Evolutionary conservation across 1,140 invertebrate species (phyloP).

Genomic region (Luehdorfia chinensis): DNA sequence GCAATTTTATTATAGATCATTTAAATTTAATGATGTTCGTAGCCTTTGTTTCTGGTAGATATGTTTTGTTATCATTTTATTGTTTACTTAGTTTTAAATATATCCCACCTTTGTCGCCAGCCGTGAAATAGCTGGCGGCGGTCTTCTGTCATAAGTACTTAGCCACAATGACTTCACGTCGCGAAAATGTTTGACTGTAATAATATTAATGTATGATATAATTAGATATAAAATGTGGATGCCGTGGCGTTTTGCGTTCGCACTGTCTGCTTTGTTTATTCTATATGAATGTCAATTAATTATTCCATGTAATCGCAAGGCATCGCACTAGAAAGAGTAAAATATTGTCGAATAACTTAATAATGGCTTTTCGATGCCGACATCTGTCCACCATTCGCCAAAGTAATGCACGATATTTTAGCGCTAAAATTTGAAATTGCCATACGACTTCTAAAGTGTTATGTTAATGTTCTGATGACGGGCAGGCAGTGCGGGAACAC

Average conservation of each 20-base stretch:
- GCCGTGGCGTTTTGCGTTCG: conserved; percentile 60
- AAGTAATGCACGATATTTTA: too few species aligned
- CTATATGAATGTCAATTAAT: conserved; percentile 68
- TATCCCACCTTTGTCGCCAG: conserved; percentile 58
- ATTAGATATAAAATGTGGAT: conserved; percentile 69
- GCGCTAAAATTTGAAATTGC: background rate
- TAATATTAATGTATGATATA: conserved; percentile 41
- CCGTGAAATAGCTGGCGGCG: conserved; percentile 32
- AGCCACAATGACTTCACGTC: conserved; percentile 45
- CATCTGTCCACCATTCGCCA: too few species aligned
- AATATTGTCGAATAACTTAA: background rate
- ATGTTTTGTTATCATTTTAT: conserved; percentile 13
- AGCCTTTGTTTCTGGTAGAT: too few species aligned
- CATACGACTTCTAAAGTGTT: background rate
- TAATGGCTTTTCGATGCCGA: too few species aligned
- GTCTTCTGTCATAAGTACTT: conserved; percentile 44
- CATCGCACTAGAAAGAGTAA: background rate
- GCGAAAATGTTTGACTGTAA: conserved; percentile 47
- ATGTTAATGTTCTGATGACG: conserved; percentile 27
- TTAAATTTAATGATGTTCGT: too few species aligned
- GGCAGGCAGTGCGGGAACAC: conserved; percentile 54
- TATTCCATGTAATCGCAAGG: conserved; percentile 18
- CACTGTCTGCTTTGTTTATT: conserved; percentile 51
- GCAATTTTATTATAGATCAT: too few species aligned
- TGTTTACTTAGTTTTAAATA: conserved; percentile 35